Evolutionary conservation across 2,888 invertebrate species (phyloP), one percentile per base, ranked within the genome.

Genomic region (Ellobium chinense): DNA sequence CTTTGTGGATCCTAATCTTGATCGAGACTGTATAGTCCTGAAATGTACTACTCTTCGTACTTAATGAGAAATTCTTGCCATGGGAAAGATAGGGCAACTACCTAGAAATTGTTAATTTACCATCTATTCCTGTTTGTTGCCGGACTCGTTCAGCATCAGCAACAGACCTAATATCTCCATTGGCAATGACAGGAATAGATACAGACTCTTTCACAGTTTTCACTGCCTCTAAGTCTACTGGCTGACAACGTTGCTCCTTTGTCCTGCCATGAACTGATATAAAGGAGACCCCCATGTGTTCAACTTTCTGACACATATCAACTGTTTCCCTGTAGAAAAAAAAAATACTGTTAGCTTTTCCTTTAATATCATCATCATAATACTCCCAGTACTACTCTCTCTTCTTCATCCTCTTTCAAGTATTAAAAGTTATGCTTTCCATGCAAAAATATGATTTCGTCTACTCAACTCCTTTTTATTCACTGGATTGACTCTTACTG

Each of bases 221-320:
- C 80, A 99, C 94, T 36, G 96, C 95, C 24, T 95, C 94, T 36
- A 95, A 89, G 92, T 98, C 95, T 18, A 94, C 94, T 2, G 94
- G 94, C 82, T 96, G 95, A 88, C 95, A 95, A 92, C 96, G 95
- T 91, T 98, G 97, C 60, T 94, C 94, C 62, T 96, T 95, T n/a
- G 97, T 98, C 79, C 99, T 95, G 0, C 97, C 98, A 94, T 99
- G 99, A 36, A 99, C 95, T 0, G 97, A 96, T 54, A 99, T 92
- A 94, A 97, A 99, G 74, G 96, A 96, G 0, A 95, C 95, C n/a
- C 98, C 98, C 91, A 97, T 96, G 83, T 95, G 95, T 92, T 99
- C 97, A 75, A 97, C 92, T 87, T 95, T 95, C 85, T 95, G 95
- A 87, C 97, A 97, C 83, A 99, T 92, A 79, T 96, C 95, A 29